Base-by-base conservation (phyloP, 2,797 vertebrate genomes). In the Thamnophis elegans region DNA sequence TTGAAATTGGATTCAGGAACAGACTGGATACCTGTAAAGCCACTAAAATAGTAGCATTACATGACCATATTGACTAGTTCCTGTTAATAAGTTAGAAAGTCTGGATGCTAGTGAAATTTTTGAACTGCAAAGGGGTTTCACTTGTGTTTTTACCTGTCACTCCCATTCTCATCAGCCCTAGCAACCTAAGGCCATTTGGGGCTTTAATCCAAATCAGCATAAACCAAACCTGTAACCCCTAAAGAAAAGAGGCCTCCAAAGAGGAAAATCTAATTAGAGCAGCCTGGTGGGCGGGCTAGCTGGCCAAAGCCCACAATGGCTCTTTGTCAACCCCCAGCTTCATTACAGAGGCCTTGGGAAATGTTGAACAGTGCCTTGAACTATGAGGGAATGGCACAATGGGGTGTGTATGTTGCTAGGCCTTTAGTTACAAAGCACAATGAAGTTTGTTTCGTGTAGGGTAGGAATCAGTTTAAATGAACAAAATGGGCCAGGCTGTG, bases 261-360 rank as follows among this genome's bases (percentile, higher is more conserved):
- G 87, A 90, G 42, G 90, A 73, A 91, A 91, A 88, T 62, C 54
- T 85, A 89, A 93, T 93, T 88, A 93, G 60, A 89, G 88, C 90
- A 90, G 92, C 90, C 32, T 59, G 47, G 88, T 90, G 62, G 88
- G 91, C 62, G 9, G 93, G 47, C 88, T 2, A 82, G 60, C 82
- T 14, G 53, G 87, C 53, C 22, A 68, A 62, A 62, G 22, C 42
- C 88, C 82, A 93, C 82, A 91, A 89, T 87, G 88, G 93, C n/a
- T 89, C 93, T 92, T 92, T 93, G 93, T 92, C 9, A 87, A 65
- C 4, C 13, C 56, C 68, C 26, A 32, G 92, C 58, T 89, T 93
- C 92, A 93, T 91, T 93, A 91, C 58, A 26, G 68, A 91, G 56
- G 32, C 58, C 51, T 88, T 85, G 73, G 55, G 87, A 93, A 93